phyloP scores from a whole-genome alignment of 2,797 vertebrate genomes.

The Balearica regulorum region DNA sequence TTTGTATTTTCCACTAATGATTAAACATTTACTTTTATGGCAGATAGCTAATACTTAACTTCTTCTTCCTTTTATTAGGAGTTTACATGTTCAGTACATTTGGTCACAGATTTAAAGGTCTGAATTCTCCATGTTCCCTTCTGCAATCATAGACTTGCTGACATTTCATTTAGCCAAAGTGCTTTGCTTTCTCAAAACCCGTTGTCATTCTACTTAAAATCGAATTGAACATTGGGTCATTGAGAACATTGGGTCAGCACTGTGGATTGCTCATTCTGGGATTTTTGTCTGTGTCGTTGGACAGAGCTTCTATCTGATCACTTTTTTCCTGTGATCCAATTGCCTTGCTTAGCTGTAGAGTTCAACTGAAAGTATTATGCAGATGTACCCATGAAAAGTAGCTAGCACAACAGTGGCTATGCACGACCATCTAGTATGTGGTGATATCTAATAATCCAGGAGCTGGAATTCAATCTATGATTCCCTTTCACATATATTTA shows the following conservation, averaged over 20 bases:
- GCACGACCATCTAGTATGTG: background rate
- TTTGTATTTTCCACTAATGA: background rate
- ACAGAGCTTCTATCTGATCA: background rate
- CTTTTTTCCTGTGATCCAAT: background rate
- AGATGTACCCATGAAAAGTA: background rate
- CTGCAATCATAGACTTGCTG: background rate
- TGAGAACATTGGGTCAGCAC: background rate
- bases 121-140: background rate
- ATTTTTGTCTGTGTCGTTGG: background rate
- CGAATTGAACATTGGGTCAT: background rate
- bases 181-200: background rate
- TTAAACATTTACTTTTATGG: background rate
- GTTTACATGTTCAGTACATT: background rate
- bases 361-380: background rate
- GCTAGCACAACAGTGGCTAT: background rate
- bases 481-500: background rate
- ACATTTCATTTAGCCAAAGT: background rate
- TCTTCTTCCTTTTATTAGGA: background rate
- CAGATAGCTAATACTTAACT: background rate
- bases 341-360: background rate
- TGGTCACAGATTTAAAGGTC: background rate
- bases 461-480: background rate
- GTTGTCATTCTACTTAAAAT: background rate
- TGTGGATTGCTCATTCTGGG: background rate
- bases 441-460: background rate